These are phyloP conservation scores for Bombus confusus DNA, from an alignment of 1,140 invertebrate genomes.

Conservation along the genomic window DNA sequence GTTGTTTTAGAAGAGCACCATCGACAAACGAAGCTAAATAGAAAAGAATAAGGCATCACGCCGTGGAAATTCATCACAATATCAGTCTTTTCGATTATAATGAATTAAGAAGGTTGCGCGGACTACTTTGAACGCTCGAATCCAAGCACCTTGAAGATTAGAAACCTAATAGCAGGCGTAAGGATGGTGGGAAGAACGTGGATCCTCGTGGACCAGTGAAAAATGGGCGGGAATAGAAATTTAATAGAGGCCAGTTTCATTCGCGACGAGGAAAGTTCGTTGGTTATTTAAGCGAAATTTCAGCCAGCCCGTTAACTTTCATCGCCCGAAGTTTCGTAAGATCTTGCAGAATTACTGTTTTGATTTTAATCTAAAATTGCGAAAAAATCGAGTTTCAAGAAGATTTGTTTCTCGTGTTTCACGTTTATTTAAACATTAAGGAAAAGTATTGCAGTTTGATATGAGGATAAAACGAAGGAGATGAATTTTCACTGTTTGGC, in stretches of 20 bases:
- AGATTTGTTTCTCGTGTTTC: no score
- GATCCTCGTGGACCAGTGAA: neutral
- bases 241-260: constrained; percentile 8
- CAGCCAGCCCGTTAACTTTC: constrained; percentile 24
- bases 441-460: no score
- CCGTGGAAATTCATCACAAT: neutral
- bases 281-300: constrained; percentile 28
- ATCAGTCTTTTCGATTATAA: neutral
- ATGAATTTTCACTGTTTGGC: neutral
- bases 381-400: no score
- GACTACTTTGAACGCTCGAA: no score
- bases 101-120: constrained; percentile 25
- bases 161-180: neutral
- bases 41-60: neutral
- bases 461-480: neutral
- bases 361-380: constrained; percentile 18
- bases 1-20: neutral
- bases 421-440: no score
- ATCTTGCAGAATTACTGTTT: neutral
- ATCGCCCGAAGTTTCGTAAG: neutral
- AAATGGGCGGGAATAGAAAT: constrained; percentile 13
- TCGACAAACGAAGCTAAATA: neutral
- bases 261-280: neutral
- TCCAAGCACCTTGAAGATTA: neutral
- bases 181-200: neutral